Percentiles rank a stretch among this genome's conserved stretches.
Conservation (phyloP, 2,113 vertebrate species). For the Furnarius figulus region DNA sequence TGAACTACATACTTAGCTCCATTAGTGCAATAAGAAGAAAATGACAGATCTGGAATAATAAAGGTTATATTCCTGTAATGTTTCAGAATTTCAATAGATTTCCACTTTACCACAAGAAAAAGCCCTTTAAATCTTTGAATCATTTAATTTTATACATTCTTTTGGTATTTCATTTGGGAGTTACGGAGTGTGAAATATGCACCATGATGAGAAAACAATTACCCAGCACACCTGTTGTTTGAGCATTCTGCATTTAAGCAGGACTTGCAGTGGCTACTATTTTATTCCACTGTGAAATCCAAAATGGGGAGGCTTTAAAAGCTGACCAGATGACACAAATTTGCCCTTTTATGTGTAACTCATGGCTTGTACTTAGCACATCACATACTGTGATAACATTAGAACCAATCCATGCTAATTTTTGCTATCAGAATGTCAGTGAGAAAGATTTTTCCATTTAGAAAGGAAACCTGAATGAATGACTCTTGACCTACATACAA, state of each 20-base stretch:
- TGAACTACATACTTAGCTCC: background rate
- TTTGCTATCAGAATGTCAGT: background rate
- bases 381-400: background rate
- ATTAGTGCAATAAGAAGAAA: conserved; percentile 4
- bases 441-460: conserved; percentile 9
- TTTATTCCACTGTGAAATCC: conserved; percentile 27
- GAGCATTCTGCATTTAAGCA: background rate
- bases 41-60: conserved; percentile 13
- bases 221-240: conserved; percentile 68
- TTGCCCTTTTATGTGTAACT: background rate
- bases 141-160: conserved; percentile 69
- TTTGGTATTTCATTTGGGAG: conserved; percentile 71
- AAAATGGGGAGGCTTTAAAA: background rate
- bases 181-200: conserved; percentile 73
- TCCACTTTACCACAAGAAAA: background rate
- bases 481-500: background rate
- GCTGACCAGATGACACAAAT: background rate
- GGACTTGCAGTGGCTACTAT: background rate
- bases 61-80: background rate
- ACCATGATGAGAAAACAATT: conserved; percentile 71
- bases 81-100: conserved; percentile 45
- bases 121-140: conserved; percentile 61
- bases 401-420: background rate
- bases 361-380: background rate
- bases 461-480: background rate